phyloP scores from a whole-genome alignment of 1,140 invertebrate genomes.

The Phenacoccus solenopsis region DNA sequence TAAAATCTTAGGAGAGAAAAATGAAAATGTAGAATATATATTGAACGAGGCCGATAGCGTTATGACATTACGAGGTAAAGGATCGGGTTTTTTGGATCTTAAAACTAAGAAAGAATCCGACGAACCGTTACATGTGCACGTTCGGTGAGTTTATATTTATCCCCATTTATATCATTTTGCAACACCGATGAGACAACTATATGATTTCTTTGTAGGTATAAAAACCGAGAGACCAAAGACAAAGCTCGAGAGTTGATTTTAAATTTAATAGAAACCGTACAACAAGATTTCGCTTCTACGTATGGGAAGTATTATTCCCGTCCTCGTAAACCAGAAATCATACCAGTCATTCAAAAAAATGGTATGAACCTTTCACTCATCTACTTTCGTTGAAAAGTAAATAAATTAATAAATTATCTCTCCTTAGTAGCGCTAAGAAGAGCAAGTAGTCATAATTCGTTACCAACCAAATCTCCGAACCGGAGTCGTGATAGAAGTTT shows the following conservation, averaged over 20 bases:
- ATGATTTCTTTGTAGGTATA: not conserved
- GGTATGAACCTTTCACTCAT: not conserved
- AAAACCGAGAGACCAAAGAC: not conserved
- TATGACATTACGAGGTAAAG: conserved; percentile 55
- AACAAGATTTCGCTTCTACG: conserved; percentile 1
- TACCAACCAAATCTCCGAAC: not conserved
- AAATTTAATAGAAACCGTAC: not conserved
- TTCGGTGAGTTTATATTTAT: conserved; percentile 43
- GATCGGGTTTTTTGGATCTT: conserved; percentile 47
- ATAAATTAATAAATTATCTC: no score
- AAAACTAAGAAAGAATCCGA: conserved; percentile 48
- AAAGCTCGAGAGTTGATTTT: not conserved
- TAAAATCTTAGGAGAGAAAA: conserved; percentile 54
- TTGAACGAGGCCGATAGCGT: conserved; percentile 59
- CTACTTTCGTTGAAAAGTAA: no score
- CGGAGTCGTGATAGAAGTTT: not conserved
- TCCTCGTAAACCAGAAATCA: conserved; percentile 6
- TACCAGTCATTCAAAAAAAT: not conserved
- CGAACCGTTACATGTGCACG: conserved; percentile 64
- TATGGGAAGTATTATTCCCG: not conserved
- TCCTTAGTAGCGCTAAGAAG: not conserved
- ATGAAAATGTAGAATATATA: conserved; percentile 62
- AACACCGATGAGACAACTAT: not conserved
- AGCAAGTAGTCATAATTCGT: not conserved
- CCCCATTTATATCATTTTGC: not conserved